Percentiles rank a stretch among this genome's conserved stretches.
phyloP scores from a whole-genome alignment of 2,797 vertebrate species.

The Decapterus maruadsi region DNA sequence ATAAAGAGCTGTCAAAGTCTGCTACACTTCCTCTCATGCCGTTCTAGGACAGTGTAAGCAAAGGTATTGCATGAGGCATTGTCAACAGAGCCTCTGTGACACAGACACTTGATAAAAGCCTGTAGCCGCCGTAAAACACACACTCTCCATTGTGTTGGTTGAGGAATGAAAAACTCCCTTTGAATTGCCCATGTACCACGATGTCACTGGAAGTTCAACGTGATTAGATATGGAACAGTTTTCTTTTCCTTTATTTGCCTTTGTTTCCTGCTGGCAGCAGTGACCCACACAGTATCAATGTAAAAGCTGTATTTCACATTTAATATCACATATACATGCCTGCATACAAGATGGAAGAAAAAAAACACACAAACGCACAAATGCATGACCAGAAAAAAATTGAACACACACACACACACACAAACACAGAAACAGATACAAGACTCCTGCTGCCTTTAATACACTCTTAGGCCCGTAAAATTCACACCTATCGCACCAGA shows the following conservation, averaged over 20 bases:
- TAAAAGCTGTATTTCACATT: conserved; percentile 46
- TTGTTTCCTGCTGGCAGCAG: conserved; percentile 52
- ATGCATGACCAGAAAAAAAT: background rate
- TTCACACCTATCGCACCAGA: conserved; percentile 76
- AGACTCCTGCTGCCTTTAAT: conserved; percentile 65
- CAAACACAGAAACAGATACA: conserved; percentile 38
- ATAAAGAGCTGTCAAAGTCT: conserved; percentile 65
- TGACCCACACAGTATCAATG: conserved; percentile 43
- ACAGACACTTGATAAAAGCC: conserved; percentile 75
- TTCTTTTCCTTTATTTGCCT: conserved; percentile 64
- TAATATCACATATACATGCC: conserved; percentile 26
- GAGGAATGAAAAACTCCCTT: conserved; percentile 71
- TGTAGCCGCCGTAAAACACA: conserved; percentile 67
- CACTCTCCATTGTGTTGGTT: conserved; percentile 71
- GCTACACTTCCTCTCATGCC: conserved; percentile 69
- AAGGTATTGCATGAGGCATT: conserved; percentile 60
- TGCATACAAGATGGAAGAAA: conserved; percentile 9
- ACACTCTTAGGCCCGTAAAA: conserved; percentile 65
- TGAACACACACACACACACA: conserved; percentile 6
- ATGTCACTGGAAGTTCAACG: conserved; percentile 83
- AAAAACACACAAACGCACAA: conserved; percentile 14
- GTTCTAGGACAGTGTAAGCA: conserved; percentile 63
- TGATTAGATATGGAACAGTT: conserved; percentile 81
- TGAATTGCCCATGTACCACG: conserved; percentile 76
- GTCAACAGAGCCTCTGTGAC: conserved; percentile 70